Percentiles rank a stretch among this genome's conserved stretches.
Evolutionary conservation across 2,113 vertebrate species (phyloP).

Genomic region (Rissa tridactyla): DNA sequence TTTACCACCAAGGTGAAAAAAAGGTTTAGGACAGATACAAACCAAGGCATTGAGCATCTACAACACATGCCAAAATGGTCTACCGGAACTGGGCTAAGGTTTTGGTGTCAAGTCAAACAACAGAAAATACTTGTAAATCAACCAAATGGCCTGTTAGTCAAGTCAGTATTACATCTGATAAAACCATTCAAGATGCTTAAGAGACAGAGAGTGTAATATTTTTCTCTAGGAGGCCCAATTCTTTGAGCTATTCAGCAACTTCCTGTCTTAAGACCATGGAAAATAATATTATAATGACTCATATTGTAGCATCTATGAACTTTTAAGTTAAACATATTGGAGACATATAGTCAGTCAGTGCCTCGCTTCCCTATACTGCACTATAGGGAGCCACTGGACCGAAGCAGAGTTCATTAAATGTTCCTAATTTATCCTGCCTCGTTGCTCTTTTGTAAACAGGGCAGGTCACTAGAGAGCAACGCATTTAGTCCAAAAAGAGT

Average conservation of each 20-base stretch:
- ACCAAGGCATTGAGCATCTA: not conserved
- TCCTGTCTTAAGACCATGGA: not conserved
- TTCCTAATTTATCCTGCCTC: constrained; percentile 43
- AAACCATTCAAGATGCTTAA: not conserved
- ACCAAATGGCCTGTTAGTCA: not conserved
- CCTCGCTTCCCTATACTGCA: not conserved
- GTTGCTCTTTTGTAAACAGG: not conserved
- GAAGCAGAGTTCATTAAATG: not conserved
- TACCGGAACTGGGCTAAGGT: not conserved
- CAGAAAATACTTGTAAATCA: not conserved
- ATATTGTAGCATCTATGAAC: not conserved
- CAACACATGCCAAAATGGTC: not conserved
- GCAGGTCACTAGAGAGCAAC: not conserved
- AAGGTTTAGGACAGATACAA: not conserved
- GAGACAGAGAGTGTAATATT: not conserved
- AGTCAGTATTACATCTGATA: not conserved
- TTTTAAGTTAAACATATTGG: not conserved
- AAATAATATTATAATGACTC: not conserved
- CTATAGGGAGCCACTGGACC: not conserved
- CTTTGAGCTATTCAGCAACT: not conserved
- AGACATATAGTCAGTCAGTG: not conserved
- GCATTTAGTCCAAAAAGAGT: constrained; percentile 3
- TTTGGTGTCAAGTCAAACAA: not conserved
- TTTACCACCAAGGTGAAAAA: not conserved
- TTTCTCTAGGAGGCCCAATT: not conserved